phyloP scores from a whole-genome alignment of 1,140 invertebrate species.

The Papilio dardanus region DNA sequence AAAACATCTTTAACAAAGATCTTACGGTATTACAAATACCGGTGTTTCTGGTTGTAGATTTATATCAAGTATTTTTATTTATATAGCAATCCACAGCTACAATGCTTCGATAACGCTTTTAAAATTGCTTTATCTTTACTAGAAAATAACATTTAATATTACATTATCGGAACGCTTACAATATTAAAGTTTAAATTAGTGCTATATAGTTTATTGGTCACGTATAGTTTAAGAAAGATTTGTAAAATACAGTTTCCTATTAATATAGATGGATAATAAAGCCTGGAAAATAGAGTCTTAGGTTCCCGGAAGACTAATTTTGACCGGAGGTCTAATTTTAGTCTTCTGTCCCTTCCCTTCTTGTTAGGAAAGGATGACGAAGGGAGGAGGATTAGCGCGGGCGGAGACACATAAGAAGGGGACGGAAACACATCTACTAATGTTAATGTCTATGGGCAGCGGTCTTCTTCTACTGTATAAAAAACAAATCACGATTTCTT shows the following conservation, averaged over 20 bases:
- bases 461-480: no score
- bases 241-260: no score
- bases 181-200: neutral
- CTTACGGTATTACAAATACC: slow-evolving; percentile 12
- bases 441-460: no score
- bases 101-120: neutral
- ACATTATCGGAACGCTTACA: neutral
- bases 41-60: slow-evolving; percentile 23
- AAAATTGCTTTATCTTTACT: neutral
- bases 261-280: no score
- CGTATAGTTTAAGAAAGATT: slow-evolving; percentile 57
- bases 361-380: no score
- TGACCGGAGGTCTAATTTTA: no score
- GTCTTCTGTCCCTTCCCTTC: no score
- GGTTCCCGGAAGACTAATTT: no score
- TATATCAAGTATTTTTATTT: slow-evolving; percentile 14
- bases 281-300: no score
- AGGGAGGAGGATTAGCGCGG: no score
- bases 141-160: neutral
- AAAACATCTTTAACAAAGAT: slow-evolving; percentile 40
- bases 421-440: no score
- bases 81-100: neutral
- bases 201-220: neutral
- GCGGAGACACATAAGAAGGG: no score
- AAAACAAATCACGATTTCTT: neutral